Conservation (phyloP, 2,797 vertebrate genomes). For the Bovichtus variegatus region DNA sequence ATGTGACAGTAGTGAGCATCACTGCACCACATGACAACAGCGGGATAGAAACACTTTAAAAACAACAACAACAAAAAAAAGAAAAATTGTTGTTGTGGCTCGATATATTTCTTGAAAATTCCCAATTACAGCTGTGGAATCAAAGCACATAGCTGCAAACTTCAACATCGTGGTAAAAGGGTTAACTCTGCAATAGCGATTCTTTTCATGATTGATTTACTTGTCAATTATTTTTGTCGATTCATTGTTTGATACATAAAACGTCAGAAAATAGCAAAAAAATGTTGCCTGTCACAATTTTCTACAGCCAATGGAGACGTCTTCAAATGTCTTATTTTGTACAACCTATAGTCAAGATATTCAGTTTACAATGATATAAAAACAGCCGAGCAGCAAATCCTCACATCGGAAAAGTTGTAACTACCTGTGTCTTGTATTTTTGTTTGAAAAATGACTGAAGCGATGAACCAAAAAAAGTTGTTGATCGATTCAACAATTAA, state of each 20-base stretch:
- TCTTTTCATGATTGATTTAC: not conserved
- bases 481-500: not conserved
- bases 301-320: not conserved
- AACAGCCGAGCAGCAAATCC: not conserved
- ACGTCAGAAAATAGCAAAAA: not conserved
- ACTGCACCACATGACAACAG: not conserved
- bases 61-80: not conserved
- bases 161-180: not conserved
- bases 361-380: not conserved
- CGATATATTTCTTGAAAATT: not conserved
- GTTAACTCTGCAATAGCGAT: not conserved
- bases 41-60: not conserved
- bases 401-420: not conserved
- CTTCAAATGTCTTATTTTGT: not conserved
- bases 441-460: not conserved
- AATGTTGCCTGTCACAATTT: not conserved
- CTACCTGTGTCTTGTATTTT: not conserved
- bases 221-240: not conserved
- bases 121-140: not conserved
- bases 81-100: not conserved
- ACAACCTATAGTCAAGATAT: not conserved
- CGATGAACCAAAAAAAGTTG: not conserved
- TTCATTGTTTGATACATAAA: not conserved
- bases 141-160: not conserved
- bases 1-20: not conserved